Conservation (phyloP, 2,888 invertebrate genomes). For the Marasmarcha lunaedactyla region DNA sequence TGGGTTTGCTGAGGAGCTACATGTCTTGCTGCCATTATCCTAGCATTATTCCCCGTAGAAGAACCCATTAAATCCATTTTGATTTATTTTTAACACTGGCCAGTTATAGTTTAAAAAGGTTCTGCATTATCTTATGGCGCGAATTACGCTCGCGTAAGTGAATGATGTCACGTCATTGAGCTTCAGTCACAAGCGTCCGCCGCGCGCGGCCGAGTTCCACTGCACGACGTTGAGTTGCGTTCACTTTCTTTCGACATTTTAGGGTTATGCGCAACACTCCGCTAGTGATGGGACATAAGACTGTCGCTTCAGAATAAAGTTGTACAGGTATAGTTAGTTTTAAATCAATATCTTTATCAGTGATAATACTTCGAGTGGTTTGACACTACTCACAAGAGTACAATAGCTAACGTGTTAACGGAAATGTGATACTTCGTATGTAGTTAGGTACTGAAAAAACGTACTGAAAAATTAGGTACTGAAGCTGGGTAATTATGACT, state of each 20-base stretch:
- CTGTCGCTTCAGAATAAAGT: too few species aligned
- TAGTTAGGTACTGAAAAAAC: too few species aligned
- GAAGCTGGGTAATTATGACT: too few species aligned
- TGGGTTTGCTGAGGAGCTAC: conserved; percentile 37
- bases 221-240: conserved; percentile 32
- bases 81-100: background rate
- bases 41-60: conserved; percentile 26
- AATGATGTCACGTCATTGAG: background rate
- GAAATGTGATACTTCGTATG: too few species aligned
- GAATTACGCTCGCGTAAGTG: background rate
- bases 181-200: background rate
- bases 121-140: background rate
- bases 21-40: conserved; percentile 38
- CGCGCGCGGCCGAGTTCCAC: conserved; percentile 11
- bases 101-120: background rate
- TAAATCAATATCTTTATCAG: too few species aligned
- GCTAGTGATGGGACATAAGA: conserved; percentile 21
- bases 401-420: too few species aligned
- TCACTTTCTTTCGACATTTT: conserved; percentile 67
- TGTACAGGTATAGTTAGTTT: too few species aligned
- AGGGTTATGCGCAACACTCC: conserved; percentile 39
- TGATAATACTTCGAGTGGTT: too few species aligned
- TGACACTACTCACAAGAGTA: too few species aligned
- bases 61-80: conserved; percentile 46
- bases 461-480: too few species aligned